A percentile compares a stretch with the other conserved stretches of the same genome.
Conservation (phyloP, 64 coral and sea anemone genomes). For the Montipora sp. region DNA sequence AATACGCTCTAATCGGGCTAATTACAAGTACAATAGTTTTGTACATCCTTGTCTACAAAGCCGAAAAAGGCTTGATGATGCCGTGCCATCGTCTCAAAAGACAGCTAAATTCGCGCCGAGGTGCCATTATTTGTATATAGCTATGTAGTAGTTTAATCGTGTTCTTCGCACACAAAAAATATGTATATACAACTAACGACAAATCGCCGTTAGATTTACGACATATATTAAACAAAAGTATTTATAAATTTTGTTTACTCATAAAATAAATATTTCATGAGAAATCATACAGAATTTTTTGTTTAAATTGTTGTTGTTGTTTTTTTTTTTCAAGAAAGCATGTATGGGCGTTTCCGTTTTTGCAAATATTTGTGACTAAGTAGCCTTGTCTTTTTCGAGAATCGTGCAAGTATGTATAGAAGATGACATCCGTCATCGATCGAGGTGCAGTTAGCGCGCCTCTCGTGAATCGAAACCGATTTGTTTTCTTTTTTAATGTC, state of each 20-base stretch:
- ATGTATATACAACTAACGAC: background rate
- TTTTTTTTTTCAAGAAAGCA: background rate
- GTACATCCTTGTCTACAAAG: background rate
- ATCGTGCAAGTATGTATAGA: conserved; percentile 9
- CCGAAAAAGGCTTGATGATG: background rate
- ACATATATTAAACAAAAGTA: conserved; percentile 3
- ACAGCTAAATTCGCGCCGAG: background rate
- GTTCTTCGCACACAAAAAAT: background rate
- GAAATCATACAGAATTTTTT: background rate
- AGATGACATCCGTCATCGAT: background rate
- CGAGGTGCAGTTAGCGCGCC: conserved; percentile 1
- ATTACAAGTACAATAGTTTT: conserved; percentile 25
- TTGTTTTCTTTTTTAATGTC: conserved; percentile 55
- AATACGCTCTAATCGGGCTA: conserved; percentile 44
- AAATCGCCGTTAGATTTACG: background rate
- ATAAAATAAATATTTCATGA: background rate
- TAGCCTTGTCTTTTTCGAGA: background rate
- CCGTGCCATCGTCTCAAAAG: background rate
- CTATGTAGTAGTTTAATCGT: background rate
- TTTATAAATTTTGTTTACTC: conserved; percentile 35
- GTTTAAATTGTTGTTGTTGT: background rate
- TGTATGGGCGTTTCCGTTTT: conserved; percentile 13
- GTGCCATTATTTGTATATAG: background rate
- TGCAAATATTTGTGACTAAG: background rate
- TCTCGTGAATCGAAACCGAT: conserved; percentile 48